Percentiles rank a stretch among this genome's conserved stretches.
These are phyloP conservation scores for Pristionchus japonicus DNA, from an alignment of 2,888 invertebrate species.

Conservation along the genomic window DNA sequence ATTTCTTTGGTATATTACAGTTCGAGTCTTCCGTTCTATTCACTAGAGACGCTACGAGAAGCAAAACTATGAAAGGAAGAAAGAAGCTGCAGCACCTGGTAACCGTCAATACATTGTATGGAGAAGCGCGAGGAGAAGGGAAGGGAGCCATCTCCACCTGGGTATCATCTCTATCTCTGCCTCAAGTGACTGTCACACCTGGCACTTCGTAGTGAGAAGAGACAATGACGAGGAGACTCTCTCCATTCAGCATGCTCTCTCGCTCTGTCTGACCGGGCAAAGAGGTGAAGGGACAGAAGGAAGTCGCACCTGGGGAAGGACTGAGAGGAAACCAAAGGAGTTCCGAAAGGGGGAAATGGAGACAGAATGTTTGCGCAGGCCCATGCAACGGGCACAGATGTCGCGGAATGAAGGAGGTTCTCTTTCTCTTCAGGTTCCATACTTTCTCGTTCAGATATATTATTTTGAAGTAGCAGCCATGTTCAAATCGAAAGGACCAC, in stretches of 20 bases:
- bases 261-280: too few species aligned
- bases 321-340: conserved; percentile 2
- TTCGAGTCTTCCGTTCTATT: too few species aligned
- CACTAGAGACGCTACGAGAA: too few species aligned
- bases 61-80: too few species aligned
- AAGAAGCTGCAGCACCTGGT: too few species aligned
- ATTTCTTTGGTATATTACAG: too few species aligned
- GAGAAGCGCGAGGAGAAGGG: background rate
- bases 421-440: too few species aligned
- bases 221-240: too few species aligned
- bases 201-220: background rate
- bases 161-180: background rate
- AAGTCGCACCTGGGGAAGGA: background rate
- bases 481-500: too few species aligned
- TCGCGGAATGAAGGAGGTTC: background rate
- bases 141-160: background rate
- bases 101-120: background rate
- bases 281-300: background rate
- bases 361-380: conserved; percentile 6
- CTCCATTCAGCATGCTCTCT: too few species aligned
- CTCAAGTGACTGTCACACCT: background rate
- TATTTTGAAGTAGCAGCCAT: too few species aligned
- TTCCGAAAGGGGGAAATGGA: background rate
- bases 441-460: too few species aligned
- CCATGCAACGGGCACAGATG: conserved; percentile 13